These are phyloP conservation scores for Dryococelus australis DNA, from an alignment of 2,888 invertebrate genomes.

Conservation along the genomic window DNA sequence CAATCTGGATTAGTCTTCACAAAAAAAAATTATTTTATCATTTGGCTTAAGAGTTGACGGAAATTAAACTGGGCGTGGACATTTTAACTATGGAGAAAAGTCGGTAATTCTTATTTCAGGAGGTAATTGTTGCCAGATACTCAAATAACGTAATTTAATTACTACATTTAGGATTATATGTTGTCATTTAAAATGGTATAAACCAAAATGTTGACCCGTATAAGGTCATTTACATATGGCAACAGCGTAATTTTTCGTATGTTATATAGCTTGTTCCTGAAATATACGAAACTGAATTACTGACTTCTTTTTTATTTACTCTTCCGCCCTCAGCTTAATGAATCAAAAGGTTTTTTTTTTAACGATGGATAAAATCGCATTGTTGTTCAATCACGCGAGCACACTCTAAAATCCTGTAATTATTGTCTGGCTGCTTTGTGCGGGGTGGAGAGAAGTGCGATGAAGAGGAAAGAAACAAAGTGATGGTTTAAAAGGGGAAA, in stretches of 20 bases:
- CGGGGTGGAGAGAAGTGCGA: neutral
- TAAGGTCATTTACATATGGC: too few relatives aligned
- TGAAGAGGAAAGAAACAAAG: conserved; percentile 16
- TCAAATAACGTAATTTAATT: too few relatives aligned
- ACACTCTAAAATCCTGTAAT: conserved; percentile 8
- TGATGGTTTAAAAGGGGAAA: neutral
- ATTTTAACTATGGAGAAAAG: too few relatives aligned
- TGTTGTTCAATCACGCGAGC: neutral
- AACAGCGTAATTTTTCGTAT: neutral
- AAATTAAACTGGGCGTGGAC: too few relatives aligned
- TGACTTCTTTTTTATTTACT: neutral
- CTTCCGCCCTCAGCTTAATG: neutral
- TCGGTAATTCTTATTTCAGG: too few relatives aligned
- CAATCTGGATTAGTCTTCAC: too few relatives aligned
- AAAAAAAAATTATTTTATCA: too few relatives aligned
- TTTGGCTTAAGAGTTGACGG: too few relatives aligned
- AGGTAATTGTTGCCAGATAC: too few relatives aligned
- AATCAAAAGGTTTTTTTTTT: neutral
- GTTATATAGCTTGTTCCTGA: neutral
- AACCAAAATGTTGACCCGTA: too few relatives aligned
- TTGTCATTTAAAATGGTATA: too few relatives aligned
- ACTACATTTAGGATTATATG: too few relatives aligned
- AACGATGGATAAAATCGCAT: conserved; percentile 5
- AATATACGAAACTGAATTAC: neutral
- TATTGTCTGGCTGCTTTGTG: conserved; percentile 4